Evolutionary conservation across 1,140 invertebrate species (phyloP).

Genomic region (Berghia stephanieae): DNA sequence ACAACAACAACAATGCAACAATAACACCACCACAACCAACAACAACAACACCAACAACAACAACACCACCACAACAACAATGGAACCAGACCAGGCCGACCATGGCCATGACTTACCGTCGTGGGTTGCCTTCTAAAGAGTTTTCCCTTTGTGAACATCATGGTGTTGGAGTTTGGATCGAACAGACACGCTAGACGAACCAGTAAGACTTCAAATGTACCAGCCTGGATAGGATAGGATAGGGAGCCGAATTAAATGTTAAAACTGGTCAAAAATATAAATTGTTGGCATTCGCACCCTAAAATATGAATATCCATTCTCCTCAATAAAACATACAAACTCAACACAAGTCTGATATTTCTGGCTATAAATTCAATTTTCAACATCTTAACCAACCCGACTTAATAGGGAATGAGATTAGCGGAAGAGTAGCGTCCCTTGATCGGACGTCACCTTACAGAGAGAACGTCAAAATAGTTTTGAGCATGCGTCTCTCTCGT

Average conservation of each 20-base stretch:
- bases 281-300: not conserved
- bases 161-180: constrained; percentile 62
- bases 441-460: too few species aligned
- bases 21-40: too few species aligned
- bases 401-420: too few species aligned
- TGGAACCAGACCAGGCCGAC: too few species aligned
- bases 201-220: constrained; percentile 66
- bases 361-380: not conserved
- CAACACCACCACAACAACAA: too few species aligned
- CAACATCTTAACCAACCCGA: not conserved
- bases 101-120: constrained; percentile 48
- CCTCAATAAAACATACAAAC: not conserved
- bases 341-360: not conserved
- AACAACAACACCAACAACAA: too few species aligned
- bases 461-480: too few species aligned
- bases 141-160: constrained; percentile 64
- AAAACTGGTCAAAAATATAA: not conserved
- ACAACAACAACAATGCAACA: too few species aligned
- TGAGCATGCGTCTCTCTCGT: too few species aligned
- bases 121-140: constrained; percentile 54
- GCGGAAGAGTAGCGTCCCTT: too few species aligned
- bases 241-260: not conserved
- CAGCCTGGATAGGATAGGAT: constrained; percentile 48
- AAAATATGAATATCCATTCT: not conserved
- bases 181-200: constrained; percentile 63